These are phyloP conservation scores for Erpobdella octoculata DNA, from an alignment of 2,888 invertebrate genomes.

Conservation along the genomic window DNA sequence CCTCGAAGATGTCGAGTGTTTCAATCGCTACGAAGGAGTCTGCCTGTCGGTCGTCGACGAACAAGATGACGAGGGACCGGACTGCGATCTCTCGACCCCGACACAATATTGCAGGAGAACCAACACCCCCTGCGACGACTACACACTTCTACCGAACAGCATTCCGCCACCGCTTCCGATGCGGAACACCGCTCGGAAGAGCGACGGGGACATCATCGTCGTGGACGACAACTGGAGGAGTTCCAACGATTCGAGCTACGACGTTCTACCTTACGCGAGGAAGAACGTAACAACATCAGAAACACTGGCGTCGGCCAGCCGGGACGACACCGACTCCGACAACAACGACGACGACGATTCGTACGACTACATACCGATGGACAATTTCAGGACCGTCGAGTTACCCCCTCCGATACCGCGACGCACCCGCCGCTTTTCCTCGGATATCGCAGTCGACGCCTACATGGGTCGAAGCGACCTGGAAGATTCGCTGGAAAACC, in stretches of 20 bases:
- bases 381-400: background rate
- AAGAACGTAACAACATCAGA: background rate
- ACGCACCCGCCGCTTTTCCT: background rate
- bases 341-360: background rate
- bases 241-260: background rate
- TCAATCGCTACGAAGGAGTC: background rate
- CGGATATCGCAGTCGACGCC: background rate
- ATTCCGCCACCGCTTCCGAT: background rate
- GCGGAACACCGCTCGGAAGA: background rate
- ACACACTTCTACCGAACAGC: no score
- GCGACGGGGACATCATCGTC: no score
- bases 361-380: background rate
- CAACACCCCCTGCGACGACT: no score
- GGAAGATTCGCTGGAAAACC: background rate
- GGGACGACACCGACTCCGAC: background rate
- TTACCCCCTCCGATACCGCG: background rate
- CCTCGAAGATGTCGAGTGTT: background rate
- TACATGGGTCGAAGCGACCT: background rate
- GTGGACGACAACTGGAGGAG: background rate
- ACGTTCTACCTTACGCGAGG: background rate
- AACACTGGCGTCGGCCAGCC: background rate
- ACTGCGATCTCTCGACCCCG: background rate
- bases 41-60: conserved; percentile 4
- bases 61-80: conserved; percentile 1
- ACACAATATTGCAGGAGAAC: background rate